phyloP scores from a whole-genome alignment of 2,113 vertebrate genomes.

The Istiophorus platypterus region DNA sequence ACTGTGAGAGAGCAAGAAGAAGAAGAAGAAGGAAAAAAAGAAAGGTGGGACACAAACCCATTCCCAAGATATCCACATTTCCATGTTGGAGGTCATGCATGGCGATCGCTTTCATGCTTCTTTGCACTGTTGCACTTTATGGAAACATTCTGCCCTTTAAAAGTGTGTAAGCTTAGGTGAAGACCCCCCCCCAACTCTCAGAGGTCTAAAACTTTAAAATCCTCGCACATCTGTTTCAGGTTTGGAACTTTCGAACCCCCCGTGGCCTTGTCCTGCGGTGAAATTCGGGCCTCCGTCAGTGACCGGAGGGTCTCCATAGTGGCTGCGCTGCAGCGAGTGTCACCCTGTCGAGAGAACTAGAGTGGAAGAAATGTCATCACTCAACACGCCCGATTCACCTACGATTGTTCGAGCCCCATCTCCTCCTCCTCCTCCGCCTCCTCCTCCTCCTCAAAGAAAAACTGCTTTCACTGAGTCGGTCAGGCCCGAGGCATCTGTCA shows the following conservation, averaged over 20 bases:
- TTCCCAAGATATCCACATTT: conserved; percentile 33
- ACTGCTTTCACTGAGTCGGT: conserved; percentile 65
- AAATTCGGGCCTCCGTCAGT: conserved; percentile 24
- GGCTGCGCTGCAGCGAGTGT: conserved; percentile 23
- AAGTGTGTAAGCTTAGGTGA: conserved; percentile 24
- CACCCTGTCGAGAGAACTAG: conserved; percentile 53
- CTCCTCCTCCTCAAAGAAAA: no score
- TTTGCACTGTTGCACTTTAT: conserved; percentile 65
- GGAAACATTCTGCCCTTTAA: conserved; percentile 44
- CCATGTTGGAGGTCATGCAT: conserved; percentile 47
- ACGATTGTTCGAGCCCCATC: conserved; percentile 49
- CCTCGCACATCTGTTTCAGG: conserved; percentile 51
- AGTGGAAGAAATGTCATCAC: conserved; percentile 65
- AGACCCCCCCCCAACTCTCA: not conserved
- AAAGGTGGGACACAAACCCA: not conserved
- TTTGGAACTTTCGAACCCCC: conserved; percentile 30
- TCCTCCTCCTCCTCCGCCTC: no score
- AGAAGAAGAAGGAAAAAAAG: not conserved
- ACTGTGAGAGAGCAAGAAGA: not conserved
- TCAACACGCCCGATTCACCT: conserved; percentile 61
- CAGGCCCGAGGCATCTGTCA: conserved; percentile 65
- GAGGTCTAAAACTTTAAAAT: conserved; percentile 28
- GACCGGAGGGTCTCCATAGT: not conserved
- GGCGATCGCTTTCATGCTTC: conserved; percentile 54
- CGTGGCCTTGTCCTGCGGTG: conserved; percentile 1